Evolutionary conservation across 2,113 vertebrate species (phyloP).

Genomic region (Tenebrosternarchus preto): DNA sequence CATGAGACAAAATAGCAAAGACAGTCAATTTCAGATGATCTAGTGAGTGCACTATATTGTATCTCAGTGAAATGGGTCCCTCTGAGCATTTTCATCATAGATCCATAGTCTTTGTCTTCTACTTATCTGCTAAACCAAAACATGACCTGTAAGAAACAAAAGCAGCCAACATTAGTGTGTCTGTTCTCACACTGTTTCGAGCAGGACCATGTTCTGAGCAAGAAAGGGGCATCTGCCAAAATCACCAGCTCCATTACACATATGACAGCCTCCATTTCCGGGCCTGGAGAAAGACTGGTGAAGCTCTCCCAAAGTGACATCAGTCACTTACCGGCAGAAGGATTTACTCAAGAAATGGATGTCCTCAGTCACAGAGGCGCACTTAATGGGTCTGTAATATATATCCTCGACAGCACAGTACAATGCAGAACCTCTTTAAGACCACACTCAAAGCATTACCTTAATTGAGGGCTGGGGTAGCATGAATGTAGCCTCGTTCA

Average conservation of each 20-base stretch:
- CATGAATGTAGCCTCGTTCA: constrained; percentile 49
- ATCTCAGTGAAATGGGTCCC: too few relatives aligned
- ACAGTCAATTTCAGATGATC: too few relatives aligned
- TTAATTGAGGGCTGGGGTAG: constrained; percentile 59
- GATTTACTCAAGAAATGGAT: constrained; percentile 54
- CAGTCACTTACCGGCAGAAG: constrained; percentile 54
- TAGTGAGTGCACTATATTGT: too few relatives aligned
- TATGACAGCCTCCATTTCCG: constrained; percentile 45
- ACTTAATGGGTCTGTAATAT: constrained; percentile 55
- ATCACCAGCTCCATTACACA: constrained; percentile 31
- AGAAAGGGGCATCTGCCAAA: constrained; percentile 42
- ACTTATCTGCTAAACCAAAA: constrained; percentile 31
- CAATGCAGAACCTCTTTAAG: constrained; percentile 52
- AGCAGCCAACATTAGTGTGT: background rate
- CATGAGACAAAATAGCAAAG: background rate
- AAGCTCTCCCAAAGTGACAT: constrained; percentile 53
- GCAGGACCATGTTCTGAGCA: background rate
- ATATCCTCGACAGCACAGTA: constrained; percentile 49
- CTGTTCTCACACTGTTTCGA: constrained; percentile 29
- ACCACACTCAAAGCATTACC: constrained; percentile 58
- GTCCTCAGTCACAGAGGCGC: constrained; percentile 49
- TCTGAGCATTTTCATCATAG: too few relatives aligned
- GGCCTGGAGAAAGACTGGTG: constrained; percentile 33
- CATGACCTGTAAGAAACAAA: background rate
- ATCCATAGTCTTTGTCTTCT: constrained; percentile 20